These are phyloP conservation scores for Calypte anna DNA, from an alignment of 2,113 vertebrate genomes.

Conservation along the genomic window DNA sequence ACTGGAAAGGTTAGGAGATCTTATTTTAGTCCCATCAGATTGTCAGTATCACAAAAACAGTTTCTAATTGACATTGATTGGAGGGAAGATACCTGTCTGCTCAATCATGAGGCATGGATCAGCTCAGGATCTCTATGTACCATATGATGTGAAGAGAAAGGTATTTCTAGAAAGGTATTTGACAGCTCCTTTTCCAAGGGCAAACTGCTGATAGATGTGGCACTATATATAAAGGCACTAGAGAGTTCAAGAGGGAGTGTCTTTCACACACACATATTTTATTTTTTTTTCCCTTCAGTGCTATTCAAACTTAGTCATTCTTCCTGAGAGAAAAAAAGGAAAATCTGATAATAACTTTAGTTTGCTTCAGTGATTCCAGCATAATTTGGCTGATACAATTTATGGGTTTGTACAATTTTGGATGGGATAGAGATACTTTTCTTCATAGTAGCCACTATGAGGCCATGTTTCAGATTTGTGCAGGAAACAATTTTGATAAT, in stretches of 20 bases:
- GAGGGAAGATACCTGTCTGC: conserved; percentile 13
- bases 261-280: background rate
- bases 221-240: background rate
- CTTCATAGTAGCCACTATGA: too few relatives aligned
- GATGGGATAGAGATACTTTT: too few relatives aligned
- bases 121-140: background rate
- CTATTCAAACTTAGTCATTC: background rate
- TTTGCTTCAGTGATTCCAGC: background rate
- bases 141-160: background rate
- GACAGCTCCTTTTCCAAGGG: background rate
- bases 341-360: background rate
- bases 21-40: conserved; percentile 34
- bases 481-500: too few relatives aligned
- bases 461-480: too few relatives aligned
- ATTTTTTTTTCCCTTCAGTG: background rate
- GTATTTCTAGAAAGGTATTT: background rate
- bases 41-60: conserved; percentile 40
- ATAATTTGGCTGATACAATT: background rate
- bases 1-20: background rate
- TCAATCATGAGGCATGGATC: conserved; percentile 45
- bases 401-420: background rate
- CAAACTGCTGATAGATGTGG: background rate
- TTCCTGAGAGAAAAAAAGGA: background rate
- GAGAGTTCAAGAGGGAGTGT: background rate
- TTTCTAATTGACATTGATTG: conserved; percentile 64